Conservation (phyloP, 2,797 vertebrate species). For the Eospalax fontanierii region DNA sequence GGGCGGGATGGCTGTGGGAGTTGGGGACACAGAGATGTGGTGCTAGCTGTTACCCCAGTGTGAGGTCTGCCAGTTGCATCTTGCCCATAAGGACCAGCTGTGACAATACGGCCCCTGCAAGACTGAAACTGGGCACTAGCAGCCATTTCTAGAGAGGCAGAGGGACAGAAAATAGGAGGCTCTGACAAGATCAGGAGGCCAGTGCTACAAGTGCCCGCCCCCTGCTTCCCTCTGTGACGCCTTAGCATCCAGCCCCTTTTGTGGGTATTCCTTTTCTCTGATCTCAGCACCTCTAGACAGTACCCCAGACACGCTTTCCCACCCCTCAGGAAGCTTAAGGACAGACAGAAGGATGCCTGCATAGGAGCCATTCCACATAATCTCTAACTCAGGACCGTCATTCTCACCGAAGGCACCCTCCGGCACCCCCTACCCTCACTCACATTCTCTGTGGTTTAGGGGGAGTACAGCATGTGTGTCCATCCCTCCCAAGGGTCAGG, state of each 20-base stretch:
- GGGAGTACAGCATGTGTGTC: not conserved
- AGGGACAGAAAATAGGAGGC: not conserved
- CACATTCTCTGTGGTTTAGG: not conserved
- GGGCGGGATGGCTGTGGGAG: not conserved
- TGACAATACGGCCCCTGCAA: not conserved
- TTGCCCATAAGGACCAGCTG: not conserved
- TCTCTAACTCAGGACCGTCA: not conserved
- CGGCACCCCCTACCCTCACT: not conserved
- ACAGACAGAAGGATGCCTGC: not conserved
- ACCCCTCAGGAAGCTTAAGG: not conserved
- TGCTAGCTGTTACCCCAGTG: not conserved
- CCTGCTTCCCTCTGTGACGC: no score
- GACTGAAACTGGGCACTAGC: not conserved
- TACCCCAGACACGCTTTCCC: not conserved
- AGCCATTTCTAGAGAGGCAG: not conserved
- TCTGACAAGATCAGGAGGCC: rapidly evolving
- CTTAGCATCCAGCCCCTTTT: not conserved
- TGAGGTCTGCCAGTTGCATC: not conserved
- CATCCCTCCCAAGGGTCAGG: not conserved
- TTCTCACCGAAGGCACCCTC: not conserved
- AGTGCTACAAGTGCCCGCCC: no score
- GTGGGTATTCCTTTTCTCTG: rapidly evolving
- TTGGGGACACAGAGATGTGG: not conserved
- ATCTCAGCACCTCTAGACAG: not conserved
- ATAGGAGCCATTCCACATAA: not conserved